Evolutionary conservation across 2,797 vertebrate species (phyloP).

Genomic region (Paguma larvata): DNA sequence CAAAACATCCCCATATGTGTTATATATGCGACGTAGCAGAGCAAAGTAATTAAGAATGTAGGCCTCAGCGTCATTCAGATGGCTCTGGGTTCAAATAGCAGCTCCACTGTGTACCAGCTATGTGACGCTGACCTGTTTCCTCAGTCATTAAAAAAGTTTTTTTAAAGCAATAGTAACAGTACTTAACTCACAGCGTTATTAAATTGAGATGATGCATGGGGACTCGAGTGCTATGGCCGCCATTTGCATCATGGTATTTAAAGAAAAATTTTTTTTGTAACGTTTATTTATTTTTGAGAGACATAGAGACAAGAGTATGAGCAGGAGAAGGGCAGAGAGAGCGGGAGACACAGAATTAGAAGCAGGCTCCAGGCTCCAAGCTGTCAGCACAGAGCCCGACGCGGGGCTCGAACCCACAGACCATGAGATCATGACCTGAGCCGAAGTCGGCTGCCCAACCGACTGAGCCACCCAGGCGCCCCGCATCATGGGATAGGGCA

Average conservation of each 20-base stretch:
- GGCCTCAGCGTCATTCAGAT: not conserved
- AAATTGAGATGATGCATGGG: not conserved
- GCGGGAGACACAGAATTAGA: too few species aligned
- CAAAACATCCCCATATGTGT: not conserved
- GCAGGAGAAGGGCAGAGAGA: too few species aligned
- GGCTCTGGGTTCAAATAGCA: not conserved
- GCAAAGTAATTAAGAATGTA: not conserved
- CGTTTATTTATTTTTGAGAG: too few species aligned
- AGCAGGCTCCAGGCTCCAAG: too few species aligned
- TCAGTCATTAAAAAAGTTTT: not conserved
- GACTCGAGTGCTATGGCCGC: not conserved
- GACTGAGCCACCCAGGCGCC: too few species aligned
- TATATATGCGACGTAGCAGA: not conserved
- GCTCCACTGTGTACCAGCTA: not conserved
- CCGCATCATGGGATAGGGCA: too few species aligned
- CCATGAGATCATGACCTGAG: too few species aligned
- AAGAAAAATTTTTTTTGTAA: too few species aligned
- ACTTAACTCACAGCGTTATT: not conserved
- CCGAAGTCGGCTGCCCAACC: too few species aligned
- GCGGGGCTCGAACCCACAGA: too few species aligned
- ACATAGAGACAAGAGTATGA: too few species aligned
- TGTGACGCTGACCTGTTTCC: not conserved
- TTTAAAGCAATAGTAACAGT: not conserved
- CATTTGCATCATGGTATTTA: rapidly evolving
- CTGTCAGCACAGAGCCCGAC: too few species aligned